Base-by-base conservation (phyloP, 1,140 invertebrate species). In the Bombus consobrinus region DNA sequence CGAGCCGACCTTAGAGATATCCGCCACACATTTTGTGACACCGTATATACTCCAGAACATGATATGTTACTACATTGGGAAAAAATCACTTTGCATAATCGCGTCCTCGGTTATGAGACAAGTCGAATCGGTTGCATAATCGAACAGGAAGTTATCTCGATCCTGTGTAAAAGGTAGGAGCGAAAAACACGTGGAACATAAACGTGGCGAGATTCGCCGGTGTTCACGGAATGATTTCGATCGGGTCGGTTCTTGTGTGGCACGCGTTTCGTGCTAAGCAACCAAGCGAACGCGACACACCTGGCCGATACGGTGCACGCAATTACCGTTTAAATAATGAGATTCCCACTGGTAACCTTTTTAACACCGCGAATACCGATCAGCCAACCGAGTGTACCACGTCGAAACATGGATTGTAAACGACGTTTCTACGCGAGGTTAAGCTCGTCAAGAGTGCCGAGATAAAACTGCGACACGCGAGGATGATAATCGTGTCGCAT, bases 241-340 rank as follows among this genome's bases (percentile, higher is more conserved):
- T 81, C 78, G 64, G 68, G 47, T 62, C 53, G 28, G 39, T 18
- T 34, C 57, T 74, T 41, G 71, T 41, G 71, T 64, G 74, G 62
- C 62, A 32, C 62, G 34, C 59, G 81, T 77, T 74, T 28, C 64
- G 41, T 76, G 57, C 69, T 43, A 32, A 18, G 39, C n/a, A 34
- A 59, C 37, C 53, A 18, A 73, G 12, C 69, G 68, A 62, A 43
- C 69, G 80, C 69, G 68, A 73, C 69, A 59, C 80, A 81, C 80
- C 80, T 74, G 81, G 71, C 39, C 25, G 81, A 83, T 83, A 75
- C 59, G 32, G 32, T 76, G 32, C 81, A 76, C 72, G 81, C 72
- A 15, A 76, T 76, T 68, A 47, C 72, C 15, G 69, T 32, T 78
- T 41, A 25, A 78, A 78, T 84, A 78, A 78, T 62, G n/a, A 66